A percentile compares a stretch with the other conserved stretches of the same genome.
These are phyloP conservation scores for Pollicipes pollicipes DNA, from an alignment of 1,140 invertebrate species.

Conservation along the genomic window DNA sequence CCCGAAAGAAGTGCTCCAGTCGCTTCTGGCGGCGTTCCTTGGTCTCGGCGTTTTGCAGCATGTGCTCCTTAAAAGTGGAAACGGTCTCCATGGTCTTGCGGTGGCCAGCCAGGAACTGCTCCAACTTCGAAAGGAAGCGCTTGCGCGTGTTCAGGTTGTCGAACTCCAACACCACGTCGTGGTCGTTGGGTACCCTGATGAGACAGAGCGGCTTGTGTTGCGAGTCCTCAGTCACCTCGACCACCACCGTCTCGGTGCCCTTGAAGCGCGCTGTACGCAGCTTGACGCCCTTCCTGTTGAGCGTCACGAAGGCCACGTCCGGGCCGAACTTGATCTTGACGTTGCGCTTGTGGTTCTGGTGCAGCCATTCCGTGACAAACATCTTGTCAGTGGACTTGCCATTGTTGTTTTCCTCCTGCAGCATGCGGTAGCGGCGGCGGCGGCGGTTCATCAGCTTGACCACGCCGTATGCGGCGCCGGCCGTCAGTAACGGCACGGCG, in stretches of 20 bases:
- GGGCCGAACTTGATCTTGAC: conserved; percentile 64
- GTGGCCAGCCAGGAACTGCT: conserved; percentile 58
- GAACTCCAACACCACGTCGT: conserved; percentile 90
- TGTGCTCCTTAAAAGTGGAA: conserved; percentile 52
- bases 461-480: conserved; percentile 76
- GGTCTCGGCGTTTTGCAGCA: conserved; percentile 85
- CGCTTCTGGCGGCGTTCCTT: conserved; percentile 82
- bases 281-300: conserved; percentile 76
- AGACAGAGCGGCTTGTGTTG: conserved; percentile 65
- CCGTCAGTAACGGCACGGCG: conserved; percentile 79
- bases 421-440: conserved; percentile 53
- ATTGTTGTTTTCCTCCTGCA: conserved; percentile 51
- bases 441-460: conserved; percentile 79
- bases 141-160: conserved; percentile 56
- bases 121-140: conserved; percentile 79
- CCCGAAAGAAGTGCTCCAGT: conserved; percentile 93
- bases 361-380: conserved; percentile 85
- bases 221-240: conserved; percentile 52
- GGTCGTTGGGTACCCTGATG: conserved; percentile 72
- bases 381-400: conserved; percentile 72
- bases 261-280: conserved; percentile 53
- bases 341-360: conserved; percentile 74
- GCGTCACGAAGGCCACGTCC: conserved; percentile 52
- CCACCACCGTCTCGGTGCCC: conserved; percentile 50
- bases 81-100: conserved; percentile 58